Base-by-base conservation (phyloP, 1,140 invertebrate species). In the Macrostomum lignano region DNA sequence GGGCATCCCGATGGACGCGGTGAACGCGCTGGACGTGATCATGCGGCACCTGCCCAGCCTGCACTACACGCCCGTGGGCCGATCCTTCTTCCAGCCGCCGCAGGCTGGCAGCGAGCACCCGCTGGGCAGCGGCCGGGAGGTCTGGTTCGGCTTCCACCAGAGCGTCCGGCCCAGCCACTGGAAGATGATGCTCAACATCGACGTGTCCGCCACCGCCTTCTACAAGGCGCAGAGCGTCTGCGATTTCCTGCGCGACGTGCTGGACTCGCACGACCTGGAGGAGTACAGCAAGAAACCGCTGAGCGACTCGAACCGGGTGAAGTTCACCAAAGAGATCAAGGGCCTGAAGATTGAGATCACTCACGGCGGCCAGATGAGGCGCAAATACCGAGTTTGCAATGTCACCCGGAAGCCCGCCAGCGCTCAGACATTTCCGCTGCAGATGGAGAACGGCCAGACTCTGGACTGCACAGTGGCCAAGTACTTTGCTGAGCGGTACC, bases 151-250 rank as follows among this genome's bases (percentile, higher is more conserved):
- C 56, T 99, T 98, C 58, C 91, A 98, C 69, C 91, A 98, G 52
- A 86, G 78, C 42, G 91, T 99, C 2, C 67, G 88, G 44, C 91
- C 91, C 7, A 91, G 81, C 30, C 84, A 96, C 52, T 98, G 91
- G 91, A 96, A 96, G 66, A 98, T 98, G 88, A 96, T 96, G 82
- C 66, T 99, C 21, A 98, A 99, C 58, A 99, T 99, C 61, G 91
- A 99, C 66, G 88, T 99, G 17, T 94, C 86, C 42, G 91, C 91
- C 26, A 99, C 91, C 41, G 91, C 91, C 34, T 99, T 99, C 60
- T 99, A 98, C 61, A 96, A 96, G 62, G 78, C 88, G 24, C 91
- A 98, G 61, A 84, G 84, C 33, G 91, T 96, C 17, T 94, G 94
- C 56, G 86, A 98, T 52, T 99, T 98, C 55, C 88, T 98, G 78